A percentile compares a stretch with the other conserved stretches of the same genome.
These are phyloP conservation scores for Drosophila ironensis DNA, from an alignment of 1,140 invertebrate genomes.

Conservation along the genomic window DNA sequence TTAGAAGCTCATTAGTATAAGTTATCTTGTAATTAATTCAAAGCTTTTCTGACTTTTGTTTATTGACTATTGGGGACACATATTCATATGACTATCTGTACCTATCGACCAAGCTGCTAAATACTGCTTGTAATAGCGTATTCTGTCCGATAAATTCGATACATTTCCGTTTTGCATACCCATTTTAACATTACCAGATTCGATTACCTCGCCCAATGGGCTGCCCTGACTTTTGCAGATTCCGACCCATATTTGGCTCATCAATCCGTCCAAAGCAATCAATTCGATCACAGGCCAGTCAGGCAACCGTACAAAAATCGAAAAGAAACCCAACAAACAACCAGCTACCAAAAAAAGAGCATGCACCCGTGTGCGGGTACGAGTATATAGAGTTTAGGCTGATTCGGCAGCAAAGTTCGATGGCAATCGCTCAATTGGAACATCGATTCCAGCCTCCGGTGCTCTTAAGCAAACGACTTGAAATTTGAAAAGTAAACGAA, in stretches of 20 bases:
- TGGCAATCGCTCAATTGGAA: constrained; percentile 38
- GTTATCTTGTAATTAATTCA: too few relatives aligned
- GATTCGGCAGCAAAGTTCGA: constrained; percentile 21
- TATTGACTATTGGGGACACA: too few relatives aligned
- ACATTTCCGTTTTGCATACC: background rate
- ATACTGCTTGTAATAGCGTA: too few relatives aligned
- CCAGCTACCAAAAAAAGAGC: background rate
- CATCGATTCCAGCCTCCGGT: constrained; percentile 17
- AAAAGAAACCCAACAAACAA: too few relatives aligned
- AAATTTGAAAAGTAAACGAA: constrained; percentile 78
- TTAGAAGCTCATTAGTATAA: too few relatives aligned
- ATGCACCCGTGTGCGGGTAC: background rate
- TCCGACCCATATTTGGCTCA: background rate
- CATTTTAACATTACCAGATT: background rate
- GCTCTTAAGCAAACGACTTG: constrained; percentile 55
- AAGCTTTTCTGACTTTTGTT: too few relatives aligned
- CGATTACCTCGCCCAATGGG: background rate
- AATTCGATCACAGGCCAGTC: background rate
- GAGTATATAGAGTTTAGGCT: background rate
- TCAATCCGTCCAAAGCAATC: background rate
- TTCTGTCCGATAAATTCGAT: background rate
- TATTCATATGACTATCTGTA: too few relatives aligned
- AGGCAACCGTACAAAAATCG: background rate
- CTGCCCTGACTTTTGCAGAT: background rate
- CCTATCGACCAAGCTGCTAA: too few relatives aligned